Base-by-base conservation (phyloP, 2,113 vertebrate species). In the Malurus alboscapulatus region DNA sequence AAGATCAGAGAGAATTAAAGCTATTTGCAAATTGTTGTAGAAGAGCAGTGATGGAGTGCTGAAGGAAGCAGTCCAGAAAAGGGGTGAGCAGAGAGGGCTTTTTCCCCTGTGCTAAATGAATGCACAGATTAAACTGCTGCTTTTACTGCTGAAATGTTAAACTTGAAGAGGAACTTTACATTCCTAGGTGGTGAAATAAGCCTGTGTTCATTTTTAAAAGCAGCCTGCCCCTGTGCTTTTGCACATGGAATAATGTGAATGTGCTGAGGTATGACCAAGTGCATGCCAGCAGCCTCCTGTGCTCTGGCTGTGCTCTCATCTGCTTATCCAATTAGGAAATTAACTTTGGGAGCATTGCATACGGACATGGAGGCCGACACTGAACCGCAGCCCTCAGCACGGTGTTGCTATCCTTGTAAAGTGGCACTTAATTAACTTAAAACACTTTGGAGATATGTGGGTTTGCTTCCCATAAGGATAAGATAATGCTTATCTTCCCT, bases 361-460 rank as follows among this genome's bases (percentile, higher is more conserved):
- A 36, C 68, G 94, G 90, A 57, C 83, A 50, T 5, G 4, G 72
- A 71, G 59, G 72, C 93, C 0, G 5, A 44, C 36, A 14, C 36
- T 68, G 85, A 67, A 77, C 44, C 42, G 4, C 65, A 87, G 67
- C 87, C 93, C 89, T 69, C 63, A 50, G 71, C 78, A 29, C 1
- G 8, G 57, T 67, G 87, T 83, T 40, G 59, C 87, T 87, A 22
- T 47, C 78, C 90, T 90, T 93, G 92, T 88, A 59, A 95, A 92
- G 76, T 86, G 90, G 82, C 79, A 54, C 88, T 93, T 94, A 94
- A 94, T 92, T 89, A 93, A 79, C 88, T 90, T 51, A 79, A 87
- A 92, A 18, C n/a, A 24, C 90, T 92, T 81, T n/a, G 57, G 76
- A 94, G 94, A 94, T 94, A 86, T 0, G 65, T 84, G 95, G 92